Evolutionary conservation across 2,113 vertebrate species (phyloP).

Genomic region (Amazona guildingii): DNA sequence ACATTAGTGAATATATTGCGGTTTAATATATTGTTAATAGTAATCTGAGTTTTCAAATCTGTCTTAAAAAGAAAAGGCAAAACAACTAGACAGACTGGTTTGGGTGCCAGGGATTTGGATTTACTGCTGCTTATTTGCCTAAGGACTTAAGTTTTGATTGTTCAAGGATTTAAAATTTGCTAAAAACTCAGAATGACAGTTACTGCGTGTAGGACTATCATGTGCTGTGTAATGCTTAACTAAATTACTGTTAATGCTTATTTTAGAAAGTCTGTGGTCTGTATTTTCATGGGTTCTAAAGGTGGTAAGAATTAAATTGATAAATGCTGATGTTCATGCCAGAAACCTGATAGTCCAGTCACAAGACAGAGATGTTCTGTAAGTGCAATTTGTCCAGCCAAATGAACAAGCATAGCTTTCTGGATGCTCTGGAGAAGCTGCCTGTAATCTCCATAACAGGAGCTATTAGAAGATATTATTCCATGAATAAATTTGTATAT

Average conservation of each 20-base stretch:
- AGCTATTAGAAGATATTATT: conserved; percentile 15
- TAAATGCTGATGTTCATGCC: neutral
- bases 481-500: conserved; percentile 31
- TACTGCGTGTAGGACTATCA: neutral
- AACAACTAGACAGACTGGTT: neutral
- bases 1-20: neutral
- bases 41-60: neutral
- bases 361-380: neutral
- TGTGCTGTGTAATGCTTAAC: neutral
- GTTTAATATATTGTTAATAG: neutral
- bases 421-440: neutral
- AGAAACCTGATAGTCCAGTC: neutral
- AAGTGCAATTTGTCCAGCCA: neutral
- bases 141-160: neutral
- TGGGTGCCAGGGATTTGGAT: neutral
- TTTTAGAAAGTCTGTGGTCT: neutral
- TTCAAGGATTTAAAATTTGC: neutral
- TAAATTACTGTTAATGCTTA: neutral
- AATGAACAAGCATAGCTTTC: neutral
- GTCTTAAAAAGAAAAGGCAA: neutral
- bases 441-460: neutral
- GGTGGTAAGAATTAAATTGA: neutral
- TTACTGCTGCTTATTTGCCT: neutral
- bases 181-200: neutral
- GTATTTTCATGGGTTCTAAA: neutral